Base-by-base conservation (phyloP, 1,140 invertebrate genomes). In the Orius insidiosus region DNA sequence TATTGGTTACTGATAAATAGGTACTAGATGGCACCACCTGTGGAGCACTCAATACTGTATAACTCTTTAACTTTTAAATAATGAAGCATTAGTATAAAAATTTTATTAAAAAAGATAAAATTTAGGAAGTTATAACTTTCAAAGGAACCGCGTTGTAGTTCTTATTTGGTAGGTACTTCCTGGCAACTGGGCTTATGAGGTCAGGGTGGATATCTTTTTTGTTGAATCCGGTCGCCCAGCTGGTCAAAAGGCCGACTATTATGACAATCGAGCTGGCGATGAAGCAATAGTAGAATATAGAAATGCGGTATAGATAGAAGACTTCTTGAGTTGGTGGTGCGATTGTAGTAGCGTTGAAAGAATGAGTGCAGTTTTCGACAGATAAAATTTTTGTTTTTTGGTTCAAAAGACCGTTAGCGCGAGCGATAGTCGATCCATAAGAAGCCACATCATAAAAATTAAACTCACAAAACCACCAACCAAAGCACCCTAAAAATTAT, bases 401-500 rank as follows among this genome's bases (percentile, higher is more conserved):
- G 0, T 59, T 54, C 37, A 82, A 74, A 11, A 63, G 62, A 0
- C 74, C 74, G 3, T 62, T 64, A 4, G 75, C 69, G 56, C 83
- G 76, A 6, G 77, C 71, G 2, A 80, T 66, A 57, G 86, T 81
- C 0, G 80, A 78, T 2, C 85, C 85, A 13, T 88, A 0, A 82
- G 85, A 30, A 90, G 79, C 84, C 84, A 89, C 3, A 80, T 74
- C 30, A 85, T 75, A 3, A 87, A 65, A 4, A 69, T 56, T 1
- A 87, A 66, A 40, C 80, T 76, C 5, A 67, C 58, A 0, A 85
- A 30, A 1, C 79, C 74, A 5, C 85, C 85, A n/a, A 64, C 65
- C 50, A 82, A 62, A 0, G 84, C 85, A 18, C 85, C 85, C 82
- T 88, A 40, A 37, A 32, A 14, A 5, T 9, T 50, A 46, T 10